These are phyloP conservation scores for Synanceia verrucosa DNA, from an alignment of 2,797 vertebrate species.

Conservation along the genomic window DNA sequence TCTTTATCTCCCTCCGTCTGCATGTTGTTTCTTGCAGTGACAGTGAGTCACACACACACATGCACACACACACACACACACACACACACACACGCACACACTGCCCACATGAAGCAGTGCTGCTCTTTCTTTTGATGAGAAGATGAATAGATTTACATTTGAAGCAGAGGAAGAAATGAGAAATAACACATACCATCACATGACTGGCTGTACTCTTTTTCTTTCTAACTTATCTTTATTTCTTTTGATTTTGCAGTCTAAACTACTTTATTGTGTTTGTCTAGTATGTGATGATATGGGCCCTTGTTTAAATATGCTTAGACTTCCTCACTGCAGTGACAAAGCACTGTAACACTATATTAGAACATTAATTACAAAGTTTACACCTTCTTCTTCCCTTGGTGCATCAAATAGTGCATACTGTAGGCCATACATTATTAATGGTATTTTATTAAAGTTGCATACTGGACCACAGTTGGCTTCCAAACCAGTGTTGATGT, in stretches of 20 bases:
- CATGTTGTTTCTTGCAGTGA: neutral
- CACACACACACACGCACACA: neutral
- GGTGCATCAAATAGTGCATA: no score
- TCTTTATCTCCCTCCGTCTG: no score
- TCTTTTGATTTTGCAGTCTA: neutral
- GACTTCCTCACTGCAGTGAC: neutral
- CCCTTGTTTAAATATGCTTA: neutral
- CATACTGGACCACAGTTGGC: neutral
- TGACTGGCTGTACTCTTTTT: no score
- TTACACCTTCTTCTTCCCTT: no score
- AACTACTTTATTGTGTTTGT: neutral
- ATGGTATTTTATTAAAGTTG: neutral
- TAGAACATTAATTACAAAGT: no score
- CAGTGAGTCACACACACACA: neutral
- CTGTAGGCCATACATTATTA: neutral
- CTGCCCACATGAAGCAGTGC: neutral
- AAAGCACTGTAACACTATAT: neutral
- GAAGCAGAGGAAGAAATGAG: neutral
- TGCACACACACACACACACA: no score
- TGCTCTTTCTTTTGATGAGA: slow-evolving; percentile 3
- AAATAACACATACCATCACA: neutral
- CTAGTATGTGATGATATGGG: neutral
- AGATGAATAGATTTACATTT: neutral
- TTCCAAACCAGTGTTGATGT: neutral
- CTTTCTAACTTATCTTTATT: neutral